phyloP scores from a whole-genome alignment of 2,888 invertebrate species.

The Vesta saturnalis region DNA sequence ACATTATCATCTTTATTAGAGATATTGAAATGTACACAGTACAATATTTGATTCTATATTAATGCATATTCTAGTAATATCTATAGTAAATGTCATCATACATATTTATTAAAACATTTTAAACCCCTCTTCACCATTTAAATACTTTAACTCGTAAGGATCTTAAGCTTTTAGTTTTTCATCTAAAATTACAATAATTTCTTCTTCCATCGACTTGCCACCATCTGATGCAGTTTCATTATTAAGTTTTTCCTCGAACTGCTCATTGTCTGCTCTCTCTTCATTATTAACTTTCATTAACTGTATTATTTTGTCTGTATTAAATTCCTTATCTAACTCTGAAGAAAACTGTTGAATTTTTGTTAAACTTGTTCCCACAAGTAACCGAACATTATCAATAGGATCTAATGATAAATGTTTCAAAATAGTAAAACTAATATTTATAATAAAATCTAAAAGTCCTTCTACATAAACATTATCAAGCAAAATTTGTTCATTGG shows the following conservation, averaged over 20 bases:
- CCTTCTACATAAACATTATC: slow-evolving; percentile 52
- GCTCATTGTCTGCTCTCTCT: not conserved
- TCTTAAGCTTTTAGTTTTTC: slow-evolving; percentile 10
- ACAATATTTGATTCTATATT: too few species aligned
- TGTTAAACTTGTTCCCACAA: slow-evolving; percentile 49
- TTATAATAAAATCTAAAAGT: slow-evolving; percentile 49
- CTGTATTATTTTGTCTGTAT: slow-evolving; percentile 40
- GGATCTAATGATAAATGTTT: slow-evolving; percentile 50
- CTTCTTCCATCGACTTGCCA: slow-evolving; percentile 20
- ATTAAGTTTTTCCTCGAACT: not conserved
- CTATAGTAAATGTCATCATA: too few species aligned
- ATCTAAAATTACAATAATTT: slow-evolving; percentile 21
- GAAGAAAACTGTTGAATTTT: slow-evolving; percentile 48
- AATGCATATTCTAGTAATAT: too few species aligned
- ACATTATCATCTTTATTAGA: too few species aligned
- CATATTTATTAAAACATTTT: too few species aligned
- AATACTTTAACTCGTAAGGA: too few species aligned
- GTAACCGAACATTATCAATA: slow-evolving; percentile 53
- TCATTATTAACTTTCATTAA: not conserved
- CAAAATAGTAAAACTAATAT: slow-evolving; percentile 50
- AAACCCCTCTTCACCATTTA: too few species aligned
- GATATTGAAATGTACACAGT: too few species aligned
- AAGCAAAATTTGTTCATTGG: slow-evolving; percentile 32
- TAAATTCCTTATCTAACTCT: slow-evolving; percentile 46
- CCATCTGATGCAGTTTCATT: not conserved